A percentile compares a stretch with the other conserved stretches of the same genome.
phyloP scores from a whole-genome alignment of 2,113 vertebrate genomes.

The Myotis lucifugus region DNA sequence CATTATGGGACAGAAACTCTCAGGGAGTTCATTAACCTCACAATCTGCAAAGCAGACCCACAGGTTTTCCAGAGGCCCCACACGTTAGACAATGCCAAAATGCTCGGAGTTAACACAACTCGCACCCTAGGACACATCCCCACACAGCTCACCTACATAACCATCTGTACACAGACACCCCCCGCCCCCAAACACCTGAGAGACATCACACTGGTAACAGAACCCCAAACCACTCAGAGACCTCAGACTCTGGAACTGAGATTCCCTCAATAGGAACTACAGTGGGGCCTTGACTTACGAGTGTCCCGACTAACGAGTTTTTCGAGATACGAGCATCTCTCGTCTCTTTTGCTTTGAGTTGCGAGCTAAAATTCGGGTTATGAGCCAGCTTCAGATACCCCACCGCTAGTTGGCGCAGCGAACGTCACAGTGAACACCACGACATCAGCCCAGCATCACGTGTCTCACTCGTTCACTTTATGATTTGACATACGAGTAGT shows the following conservation, averaged over 20 bases:
- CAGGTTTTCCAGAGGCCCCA: background rate
- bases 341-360: no score
- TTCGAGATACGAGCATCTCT: no score
- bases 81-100: background rate
- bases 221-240: background rate
- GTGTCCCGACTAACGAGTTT: no score
- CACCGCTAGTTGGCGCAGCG: no score
- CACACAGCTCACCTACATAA: background rate
- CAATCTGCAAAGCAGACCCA: background rate
- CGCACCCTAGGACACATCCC: background rate
- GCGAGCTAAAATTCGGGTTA: no score
- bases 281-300: no score
- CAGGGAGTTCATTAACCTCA: background rate
- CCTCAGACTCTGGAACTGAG: background rate
- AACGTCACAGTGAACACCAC: no score
- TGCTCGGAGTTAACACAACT: background rate
- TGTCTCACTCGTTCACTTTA: no score
- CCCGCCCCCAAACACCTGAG: background rate
- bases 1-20: background rate
- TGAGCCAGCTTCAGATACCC: no score
- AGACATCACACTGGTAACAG: conserved; percentile 12
- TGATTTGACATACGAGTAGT: no score
- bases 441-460: no score
- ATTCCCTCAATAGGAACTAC: background rate
- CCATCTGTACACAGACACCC: background rate